Base-by-base conservation (phyloP, 2,888 invertebrate genomes). In the Rhagophthalmus giganteus region DNA sequence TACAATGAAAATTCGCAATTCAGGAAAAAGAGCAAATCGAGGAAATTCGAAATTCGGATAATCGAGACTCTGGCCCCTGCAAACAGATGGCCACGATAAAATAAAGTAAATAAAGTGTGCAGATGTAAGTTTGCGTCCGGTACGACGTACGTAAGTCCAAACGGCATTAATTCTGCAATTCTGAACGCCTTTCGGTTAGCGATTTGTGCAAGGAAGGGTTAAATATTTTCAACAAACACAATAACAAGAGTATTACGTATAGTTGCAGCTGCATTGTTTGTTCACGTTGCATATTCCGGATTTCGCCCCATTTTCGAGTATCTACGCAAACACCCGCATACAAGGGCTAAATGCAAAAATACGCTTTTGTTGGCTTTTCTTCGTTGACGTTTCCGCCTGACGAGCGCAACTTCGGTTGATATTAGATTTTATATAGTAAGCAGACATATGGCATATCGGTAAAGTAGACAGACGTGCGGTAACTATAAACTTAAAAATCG, bases 291-390 rank as follows among this genome's bases (percentile, higher is more conserved):
- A 33, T 34, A 12, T 32, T 40, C 13, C 20, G 15, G 2, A 27
- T 30, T 39, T 26, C 32, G 9, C 27, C 37, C 26, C 16, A 27
- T 37, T 16, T 37, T 13, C 33, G 33, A 44, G 39, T 52, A 47
- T 46, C 13, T 31, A 20, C 12, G 46, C 46, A 46, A 46, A 52
- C 48, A 48, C 53, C 53, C 48, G 53, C 48, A 48, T 53, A 46
- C 26, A 20, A 20, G 20, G 20, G 20, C 7, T 20, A 20, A 5
- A 20, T 20, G 7, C 4, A 20, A 20, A 20, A 20, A 20, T 20
- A 20, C 7, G 7, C 7, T 7, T 20, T 20, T 20, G 20, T 20
- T 7, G 20, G 20, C 7, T 3, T 5, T 20, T 20, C 7, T 5
- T 20, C 7, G 7, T 20, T 5, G 20, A 20, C 20, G 7, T 20